Conservation (phyloP, 2,797 vertebrate species). For the Lagodon rhomboides region DNA sequence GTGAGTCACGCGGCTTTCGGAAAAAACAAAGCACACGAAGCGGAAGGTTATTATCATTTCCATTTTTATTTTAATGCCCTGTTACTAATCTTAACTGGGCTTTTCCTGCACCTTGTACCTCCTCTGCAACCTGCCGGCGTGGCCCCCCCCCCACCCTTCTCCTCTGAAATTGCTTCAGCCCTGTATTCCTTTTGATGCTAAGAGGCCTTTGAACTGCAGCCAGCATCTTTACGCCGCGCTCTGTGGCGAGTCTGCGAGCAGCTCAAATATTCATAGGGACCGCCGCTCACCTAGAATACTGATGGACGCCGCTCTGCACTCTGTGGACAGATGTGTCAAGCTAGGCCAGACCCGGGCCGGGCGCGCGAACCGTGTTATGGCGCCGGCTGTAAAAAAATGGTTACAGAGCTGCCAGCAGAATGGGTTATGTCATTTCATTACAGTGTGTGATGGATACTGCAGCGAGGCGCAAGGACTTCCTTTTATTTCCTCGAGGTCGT, state of each 20-base stretch:
- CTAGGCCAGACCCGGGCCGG: conserved; percentile 18
- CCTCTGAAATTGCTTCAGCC: conserved; percentile 59
- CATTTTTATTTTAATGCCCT: conserved; percentile 37
- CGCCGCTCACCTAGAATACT: conserved; percentile 71
- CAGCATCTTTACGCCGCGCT: conserved; percentile 63
- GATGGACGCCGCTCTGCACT: conserved; percentile 50
- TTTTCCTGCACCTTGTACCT: conserved; percentile 10
- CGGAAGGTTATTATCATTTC: conserved; percentile 1
- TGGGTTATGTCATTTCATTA: conserved; percentile 42
- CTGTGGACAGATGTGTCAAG: conserved; percentile 45
- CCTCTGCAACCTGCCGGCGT: conserved; percentile 23
- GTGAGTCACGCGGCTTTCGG: not conserved
- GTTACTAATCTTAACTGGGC: conserved; percentile 23
- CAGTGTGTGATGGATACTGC: conserved; percentile 45
- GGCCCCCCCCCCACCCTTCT: conserved; percentile 20
- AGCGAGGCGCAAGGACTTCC: conserved; percentile 49
- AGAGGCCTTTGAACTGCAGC: conserved; percentile 80
- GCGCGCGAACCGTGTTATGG: conserved; percentile 42
- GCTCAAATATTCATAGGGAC: conserved; percentile 80
- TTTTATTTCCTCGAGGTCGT: conserved; percentile 60
- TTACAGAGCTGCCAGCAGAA: conserved; percentile 49
- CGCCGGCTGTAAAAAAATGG: conserved; percentile 51
- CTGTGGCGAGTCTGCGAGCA: conserved; percentile 56
- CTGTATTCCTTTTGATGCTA: conserved; percentile 76
- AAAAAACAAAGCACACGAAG: conserved; percentile 19